These are phyloP conservation scores for Myripristis jacobus DNA, from an alignment of 2,797 vertebrate species.

Conservation along the genomic window DNA sequence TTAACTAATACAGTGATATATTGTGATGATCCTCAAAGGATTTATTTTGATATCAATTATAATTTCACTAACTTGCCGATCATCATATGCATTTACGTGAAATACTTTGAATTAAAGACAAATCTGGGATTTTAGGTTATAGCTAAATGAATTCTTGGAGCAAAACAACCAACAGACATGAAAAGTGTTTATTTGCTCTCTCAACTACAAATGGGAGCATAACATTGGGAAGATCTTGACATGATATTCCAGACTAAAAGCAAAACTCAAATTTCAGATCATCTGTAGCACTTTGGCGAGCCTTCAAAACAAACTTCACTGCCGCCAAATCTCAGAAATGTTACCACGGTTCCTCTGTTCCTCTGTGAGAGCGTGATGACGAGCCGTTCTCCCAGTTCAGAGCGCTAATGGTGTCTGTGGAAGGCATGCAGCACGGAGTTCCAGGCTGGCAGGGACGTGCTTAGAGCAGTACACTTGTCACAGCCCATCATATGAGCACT, in stretches of 20 bases:
- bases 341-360: slow-evolving; percentile 63
- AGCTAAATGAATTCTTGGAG: slow-evolving; percentile 37
- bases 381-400: slow-evolving; percentile 66
- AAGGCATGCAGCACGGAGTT: slow-evolving; percentile 58
- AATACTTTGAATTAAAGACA: slow-evolving; percentile 44
- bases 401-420: slow-evolving; percentile 77
- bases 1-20: background rate
- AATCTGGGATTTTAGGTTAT: slow-evolving; percentile 35
- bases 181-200: slow-evolving; percentile 61
- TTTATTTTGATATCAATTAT: background rate
- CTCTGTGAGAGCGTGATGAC: slow-evolving; percentile 63
- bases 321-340: slow-evolving; percentile 64
- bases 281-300: slow-evolving; percentile 58
- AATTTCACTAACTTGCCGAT: slow-evolving; percentile 10
- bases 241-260: slow-evolving; percentile 55
- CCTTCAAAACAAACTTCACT: slow-evolving; percentile 78
- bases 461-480: slow-evolving; percentile 78
- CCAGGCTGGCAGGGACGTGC: slow-evolving; percentile 73
- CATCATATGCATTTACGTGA: slow-evolving; percentile 23
- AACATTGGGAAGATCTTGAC: slow-evolving; percentile 59
- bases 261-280: slow-evolving; percentile 68
- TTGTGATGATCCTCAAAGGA: slow-evolving; percentile 18
- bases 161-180: slow-evolving; percentile 56
- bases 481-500: slow-evolving; percentile 73
- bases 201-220: slow-evolving; percentile 58